Evolutionary conservation across 35 echinoderm and acorn worm genomes (phyloP).

Genomic region (Stichopus chloronotus): DNA sequence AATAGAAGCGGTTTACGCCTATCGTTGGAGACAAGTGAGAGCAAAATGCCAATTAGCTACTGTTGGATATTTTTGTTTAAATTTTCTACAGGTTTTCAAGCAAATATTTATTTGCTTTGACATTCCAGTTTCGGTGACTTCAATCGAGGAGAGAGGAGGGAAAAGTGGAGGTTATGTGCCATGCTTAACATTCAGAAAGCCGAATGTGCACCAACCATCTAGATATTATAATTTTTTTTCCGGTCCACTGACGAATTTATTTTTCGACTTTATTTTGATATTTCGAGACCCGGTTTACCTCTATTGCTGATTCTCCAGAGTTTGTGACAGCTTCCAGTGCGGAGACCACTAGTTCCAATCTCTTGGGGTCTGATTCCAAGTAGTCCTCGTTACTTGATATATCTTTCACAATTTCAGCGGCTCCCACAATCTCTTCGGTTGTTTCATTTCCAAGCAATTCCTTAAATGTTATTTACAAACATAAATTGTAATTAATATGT

Average conservation of each 20-base stretch:
- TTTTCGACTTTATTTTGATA: not conserved
- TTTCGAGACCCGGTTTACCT: not conserved
- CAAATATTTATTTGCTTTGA: too few relatives aligned
- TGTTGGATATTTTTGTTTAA: too few relatives aligned
- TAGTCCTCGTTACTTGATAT: not conserved
- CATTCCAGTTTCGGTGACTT: not conserved
- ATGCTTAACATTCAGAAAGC: not conserved
- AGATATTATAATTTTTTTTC: not conserved
- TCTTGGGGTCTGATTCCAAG: not conserved
- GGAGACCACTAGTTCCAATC: not conserved
- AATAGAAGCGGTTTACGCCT: too few relatives aligned
- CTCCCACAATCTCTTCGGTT: not conserved
- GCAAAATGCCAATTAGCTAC: too few relatives aligned
- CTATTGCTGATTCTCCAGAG: not conserved
- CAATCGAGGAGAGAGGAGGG: not conserved
- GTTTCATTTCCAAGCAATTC: not conserved
- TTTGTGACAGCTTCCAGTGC: conserved; percentile 21
- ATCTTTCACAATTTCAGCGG: not conserved
- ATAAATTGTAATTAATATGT: not conserved
- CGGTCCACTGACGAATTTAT: too few relatives aligned
- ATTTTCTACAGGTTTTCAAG: too few relatives aligned
- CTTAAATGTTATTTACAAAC: not conserved
- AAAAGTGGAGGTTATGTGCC: not conserved
- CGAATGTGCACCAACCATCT: not conserved
- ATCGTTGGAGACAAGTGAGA: too few relatives aligned